These are phyloP conservation scores for Hippocampus guttulatus DNA, from an alignment of 2,113 vertebrate species.

Conservation along the genomic window DNA sequence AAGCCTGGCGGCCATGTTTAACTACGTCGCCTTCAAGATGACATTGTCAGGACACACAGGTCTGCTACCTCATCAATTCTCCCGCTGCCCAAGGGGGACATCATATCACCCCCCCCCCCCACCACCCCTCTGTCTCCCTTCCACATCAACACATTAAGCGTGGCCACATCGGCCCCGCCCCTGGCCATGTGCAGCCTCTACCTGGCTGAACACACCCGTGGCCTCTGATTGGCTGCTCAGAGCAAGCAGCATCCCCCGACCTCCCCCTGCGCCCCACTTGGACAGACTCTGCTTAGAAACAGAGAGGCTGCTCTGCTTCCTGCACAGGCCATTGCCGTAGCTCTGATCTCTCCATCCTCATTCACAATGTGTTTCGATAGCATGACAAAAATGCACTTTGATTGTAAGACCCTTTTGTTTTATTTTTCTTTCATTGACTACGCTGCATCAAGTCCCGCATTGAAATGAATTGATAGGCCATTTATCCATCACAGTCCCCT, in stretches of 20 bases:
- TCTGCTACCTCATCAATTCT: slow-evolving; percentile 76
- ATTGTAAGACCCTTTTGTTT: not conserved
- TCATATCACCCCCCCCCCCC: slow-evolving; percentile 37
- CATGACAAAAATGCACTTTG: not conserved
- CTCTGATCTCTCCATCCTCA: slow-evolving; percentile 18
- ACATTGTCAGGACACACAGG: slow-evolving; percentile 70
- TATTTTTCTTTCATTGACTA: not conserved
- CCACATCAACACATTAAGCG: slow-evolving; percentile 25
- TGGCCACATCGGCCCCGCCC: slow-evolving; percentile 17
- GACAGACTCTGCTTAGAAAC: slow-evolving; percentile 72
- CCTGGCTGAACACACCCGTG: slow-evolving; percentile 65
- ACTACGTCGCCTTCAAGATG: slow-evolving; percentile 71
- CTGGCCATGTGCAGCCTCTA: slow-evolving; percentile 52
- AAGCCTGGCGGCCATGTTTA: slow-evolving; percentile 46
- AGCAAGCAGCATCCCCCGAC: slow-evolving; percentile 29
- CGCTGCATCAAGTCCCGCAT: not conserved
- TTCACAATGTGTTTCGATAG: slow-evolving; percentile 13
- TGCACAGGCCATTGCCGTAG: slow-evolving; percentile 49
- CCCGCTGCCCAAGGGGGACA: slow-evolving; percentile 58
- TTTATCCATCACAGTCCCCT: too few relatives aligned
- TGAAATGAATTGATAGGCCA: not conserved
- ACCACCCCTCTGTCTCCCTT: slow-evolving; percentile 2
- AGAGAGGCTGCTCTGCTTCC: slow-evolving; percentile 50
- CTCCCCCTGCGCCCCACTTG: slow-evolving; percentile 46
- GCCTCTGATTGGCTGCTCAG: slow-evolving; percentile 58